phyloP scores from a whole-genome alignment of 2,113 vertebrate species.

The Myrmecophaga tridactyla region DNA sequence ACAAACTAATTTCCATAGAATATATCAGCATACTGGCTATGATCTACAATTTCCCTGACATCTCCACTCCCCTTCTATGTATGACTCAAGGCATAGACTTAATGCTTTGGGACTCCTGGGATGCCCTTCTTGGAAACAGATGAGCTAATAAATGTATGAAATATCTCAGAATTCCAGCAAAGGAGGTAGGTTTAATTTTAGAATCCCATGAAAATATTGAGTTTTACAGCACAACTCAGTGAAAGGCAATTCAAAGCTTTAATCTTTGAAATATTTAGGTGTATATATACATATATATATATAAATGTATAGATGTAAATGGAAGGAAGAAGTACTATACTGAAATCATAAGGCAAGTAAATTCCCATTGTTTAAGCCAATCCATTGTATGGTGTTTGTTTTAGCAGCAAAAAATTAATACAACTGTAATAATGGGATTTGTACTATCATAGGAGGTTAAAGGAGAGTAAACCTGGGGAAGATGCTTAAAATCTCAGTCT shows the following conservation, averaged over 20 bases:
- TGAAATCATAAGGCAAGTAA: no score
- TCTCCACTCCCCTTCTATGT: neutral
- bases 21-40: slow-evolving; percentile 15
- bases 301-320: neutral
- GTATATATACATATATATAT: neutral
- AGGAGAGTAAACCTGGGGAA: neutral
- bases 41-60: slow-evolving; percentile 26
- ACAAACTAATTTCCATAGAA: slow-evolving; percentile 41
- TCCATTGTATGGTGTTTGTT: no score
- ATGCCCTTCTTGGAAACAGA: slow-evolving; percentile 10
- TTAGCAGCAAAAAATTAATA: no score
- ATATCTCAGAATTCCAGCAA: slow-evolving; percentile 34
- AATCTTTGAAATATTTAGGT: neutral
- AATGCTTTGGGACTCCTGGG: neutral
- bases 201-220: slow-evolving; percentile 17
- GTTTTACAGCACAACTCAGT: slow-evolving; percentile 10
- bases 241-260: neutral
- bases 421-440: neutral
- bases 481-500: neutral
- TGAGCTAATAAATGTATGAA: slow-evolving; percentile 4
- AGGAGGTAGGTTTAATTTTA: slow-evolving; percentile 40
- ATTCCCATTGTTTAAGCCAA: no score
- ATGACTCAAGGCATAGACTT: slow-evolving; percentile 27
- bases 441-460: neutral
- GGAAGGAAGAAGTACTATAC: neutral